Conservation (phyloP, 2,113 vertebrate genomes). For the Pseudorhombus dupliciocellatus region DNA sequence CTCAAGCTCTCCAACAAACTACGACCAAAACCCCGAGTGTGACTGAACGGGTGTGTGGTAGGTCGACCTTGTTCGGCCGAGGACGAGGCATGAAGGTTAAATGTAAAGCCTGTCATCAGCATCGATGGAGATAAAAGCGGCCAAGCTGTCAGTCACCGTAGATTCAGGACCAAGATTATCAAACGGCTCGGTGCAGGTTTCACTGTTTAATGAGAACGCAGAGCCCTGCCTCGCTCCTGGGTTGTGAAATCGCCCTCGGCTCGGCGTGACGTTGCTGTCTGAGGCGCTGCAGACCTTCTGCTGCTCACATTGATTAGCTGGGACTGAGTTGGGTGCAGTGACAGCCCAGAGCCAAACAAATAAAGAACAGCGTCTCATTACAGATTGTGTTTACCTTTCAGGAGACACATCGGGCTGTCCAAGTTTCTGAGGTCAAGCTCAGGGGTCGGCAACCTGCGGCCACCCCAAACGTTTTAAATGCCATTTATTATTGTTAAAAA, state of each 20-base stretch:
- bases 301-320: conserved; percentile 29
- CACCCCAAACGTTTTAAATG: not conserved
- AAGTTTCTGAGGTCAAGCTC: too few relatives aligned
- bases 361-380: conserved; percentile 1
- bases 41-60: too few relatives aligned
- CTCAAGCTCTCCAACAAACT: too few relatives aligned
- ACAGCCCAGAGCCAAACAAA: not conserved
- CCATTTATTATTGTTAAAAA: not conserved
- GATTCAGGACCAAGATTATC: not conserved
- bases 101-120: not conserved
- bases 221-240: conserved; percentile 16
- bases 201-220: conserved; percentile 8
- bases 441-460: not conserved
- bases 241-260: conserved; percentile 19
- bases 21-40: too few relatives aligned
- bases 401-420: too few relatives aligned
- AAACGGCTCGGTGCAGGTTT: not conserved
- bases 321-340: not conserved
- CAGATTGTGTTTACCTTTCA: not conserved
- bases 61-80: not conserved
- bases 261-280: conserved; percentile 32
- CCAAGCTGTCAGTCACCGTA: not conserved
- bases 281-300: conserved; percentile 16
- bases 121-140: not conserved
- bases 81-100: not conserved